Evolutionary conservation across 92 coral and sea anemone species (phyloP), one percentile per base, ranked within the genome.

Genomic region (Phenganax stokvisi): DNA sequence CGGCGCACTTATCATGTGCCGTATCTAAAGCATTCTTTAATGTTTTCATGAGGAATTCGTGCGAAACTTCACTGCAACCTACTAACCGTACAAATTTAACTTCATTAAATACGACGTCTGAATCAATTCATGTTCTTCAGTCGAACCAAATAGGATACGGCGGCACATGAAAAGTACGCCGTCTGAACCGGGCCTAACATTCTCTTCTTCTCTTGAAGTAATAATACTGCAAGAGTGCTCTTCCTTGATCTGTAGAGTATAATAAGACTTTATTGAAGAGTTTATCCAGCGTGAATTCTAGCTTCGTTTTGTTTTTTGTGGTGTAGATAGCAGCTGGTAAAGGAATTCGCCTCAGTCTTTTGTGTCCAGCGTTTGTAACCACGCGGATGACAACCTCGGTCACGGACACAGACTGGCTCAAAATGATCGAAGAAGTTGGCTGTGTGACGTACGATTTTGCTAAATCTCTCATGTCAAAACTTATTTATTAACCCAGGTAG

Each of bases 331-430:
- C 69, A 12, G 27, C 44, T 2, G 81, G 60, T 3, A 92, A 91
- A 86, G 90, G 92, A 72, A 79, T 92, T 28, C 96, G 97, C 30
- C 87, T 92, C 9, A 93, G 92, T 74, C 87, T 92, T 54, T 78
- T 93, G 75, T 93, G 98, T 69, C 98, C 98, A 3, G 59, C 92
- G 53, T 85, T 83, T 52, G 89, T 96, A 6, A 87, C 87, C 31
- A 93, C 98, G 10, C 87, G 72, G 8, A 56, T 93, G 91, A 17
- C 89, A 27, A 87, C 78, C 11, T 55, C 74, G 56, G 85, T 83
- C 56, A 70, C 81, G 11, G 64, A 56, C 11, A 86, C 80, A 12
- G 81, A 57, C 5, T 90, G 91, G 52, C 71, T 62, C 27, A 71
- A 81, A 80, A 47, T 90, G 62, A 31, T 88, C 4, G 77, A 84